A percentile compares a stretch with the other conserved stretches of the same genome.
Evolutionary conservation across 2,113 vertebrate genomes (phyloP).

Genomic region (Chaenocephalus aceratus): DNA sequence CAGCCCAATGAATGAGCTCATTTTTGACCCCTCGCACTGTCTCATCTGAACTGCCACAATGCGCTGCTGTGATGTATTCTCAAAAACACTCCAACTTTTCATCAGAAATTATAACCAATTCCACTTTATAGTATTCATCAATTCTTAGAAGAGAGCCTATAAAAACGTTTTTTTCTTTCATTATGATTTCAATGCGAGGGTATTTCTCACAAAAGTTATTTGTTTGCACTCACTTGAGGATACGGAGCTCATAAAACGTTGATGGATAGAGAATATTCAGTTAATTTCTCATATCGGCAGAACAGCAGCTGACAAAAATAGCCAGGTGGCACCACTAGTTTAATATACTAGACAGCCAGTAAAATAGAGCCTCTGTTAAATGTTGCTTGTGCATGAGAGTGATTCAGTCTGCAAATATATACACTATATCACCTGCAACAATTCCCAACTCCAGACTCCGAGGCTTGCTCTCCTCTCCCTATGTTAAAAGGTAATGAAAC

Average conservation of each 20-base stretch:
- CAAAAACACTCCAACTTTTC: conserved; percentile 38
- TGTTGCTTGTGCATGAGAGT: conserved; percentile 56
- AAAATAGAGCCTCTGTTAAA: conserved; percentile 61
- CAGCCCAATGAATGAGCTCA: conserved; percentile 71
- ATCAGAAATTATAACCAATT: conserved; percentile 44
- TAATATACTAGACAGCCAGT: conserved; percentile 62
- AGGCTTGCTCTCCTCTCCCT: conserved; percentile 16
- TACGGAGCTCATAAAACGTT: conserved; percentile 53
- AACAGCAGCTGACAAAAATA: conserved; percentile 62
- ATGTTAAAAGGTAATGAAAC: conserved; percentile 44
- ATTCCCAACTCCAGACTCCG: conserved; percentile 20
- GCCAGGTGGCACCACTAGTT: conserved; percentile 55
- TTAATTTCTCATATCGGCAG: conserved; percentile 47
- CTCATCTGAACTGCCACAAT: conserved; percentile 69
- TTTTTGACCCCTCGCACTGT: conserved; percentile 69
- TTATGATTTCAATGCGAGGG: conserved; percentile 56
- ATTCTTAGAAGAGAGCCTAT: conserved; percentile 50
- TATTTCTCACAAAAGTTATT: conserved; percentile 29
- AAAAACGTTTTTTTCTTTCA: conserved; percentile 58
- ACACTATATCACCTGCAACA: conserved; percentile 40
- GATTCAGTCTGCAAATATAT: conserved; percentile 50
- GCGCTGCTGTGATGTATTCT: conserved; percentile 52
- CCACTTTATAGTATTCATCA: conserved; percentile 43
- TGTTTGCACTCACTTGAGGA: conserved; percentile 44
- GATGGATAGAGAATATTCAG: conserved; percentile 40